Evolutionary conservation across 2,797 vertebrate species (phyloP), one percentile per base, ranked within the genome.

Genomic region (Mustela erminea): DNA sequence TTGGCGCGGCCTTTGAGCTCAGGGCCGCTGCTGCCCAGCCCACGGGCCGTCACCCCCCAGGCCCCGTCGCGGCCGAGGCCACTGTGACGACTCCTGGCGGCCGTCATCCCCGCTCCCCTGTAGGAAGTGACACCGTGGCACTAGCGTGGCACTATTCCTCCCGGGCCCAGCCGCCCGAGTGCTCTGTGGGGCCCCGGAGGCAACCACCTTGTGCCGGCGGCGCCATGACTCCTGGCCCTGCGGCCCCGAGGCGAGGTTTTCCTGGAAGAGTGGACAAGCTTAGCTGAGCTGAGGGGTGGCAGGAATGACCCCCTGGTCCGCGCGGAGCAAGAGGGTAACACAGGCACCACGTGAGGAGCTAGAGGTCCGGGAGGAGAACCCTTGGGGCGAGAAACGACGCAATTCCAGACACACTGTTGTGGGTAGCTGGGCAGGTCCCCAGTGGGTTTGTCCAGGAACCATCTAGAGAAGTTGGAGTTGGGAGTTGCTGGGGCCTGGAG

Each of bases 301-400:
- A 15, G n/a, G 46, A 11, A 12, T 7, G 75, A 52, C 46, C 32
- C 46, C 27, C 10, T 1, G 3, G 29, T n/a, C 9, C 5, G 29
- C 11, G 29, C 32, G 17, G 10, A 52, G 46, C 46, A 78, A 6
- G 10, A 52, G 18, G 75, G 72, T 17, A 17, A 46, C 72, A 5
- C 27, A 32, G 43, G 46, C 20, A 10, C 8, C 3, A 2, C 0
- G 3, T 4, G 38, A 1, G 3, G 23, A 23, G 49, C 20, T 21
- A 4, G 46, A 5, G 32, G 6, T 15, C 18, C 0, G 0, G 14
- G 38, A 20, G 2, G 6, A 41, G n/a, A 8, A 49, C 27, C 4
- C 2, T 9, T 9, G 20, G 21, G 35, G 35, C 0, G 21, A 17
- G n/a, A 13, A 86, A 17, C 0, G 2, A 9, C 43, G 5, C 2